phyloP scores from a whole-genome alignment of 2,113 vertebrate species.

The Callocephalon fimbriatum region DNA sequence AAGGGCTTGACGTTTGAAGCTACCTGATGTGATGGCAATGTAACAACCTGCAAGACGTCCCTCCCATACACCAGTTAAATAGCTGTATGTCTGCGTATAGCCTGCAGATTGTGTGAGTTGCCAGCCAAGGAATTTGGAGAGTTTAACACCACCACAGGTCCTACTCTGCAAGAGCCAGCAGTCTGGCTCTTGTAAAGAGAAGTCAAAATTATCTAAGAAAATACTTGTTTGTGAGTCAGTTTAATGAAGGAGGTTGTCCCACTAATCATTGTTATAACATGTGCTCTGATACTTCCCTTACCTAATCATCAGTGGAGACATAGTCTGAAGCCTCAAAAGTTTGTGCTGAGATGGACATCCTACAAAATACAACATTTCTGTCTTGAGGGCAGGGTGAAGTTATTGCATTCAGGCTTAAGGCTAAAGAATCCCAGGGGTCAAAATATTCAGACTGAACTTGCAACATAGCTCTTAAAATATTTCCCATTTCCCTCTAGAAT shows the following conservation, averaged over 20 bases:
- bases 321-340: background rate
- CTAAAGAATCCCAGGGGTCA: constrained; percentile 9
- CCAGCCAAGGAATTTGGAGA: background rate
- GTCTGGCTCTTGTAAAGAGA: background rate
- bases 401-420: constrained; percentile 17
- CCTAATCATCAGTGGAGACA: background rate
- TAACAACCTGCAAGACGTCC: background rate
- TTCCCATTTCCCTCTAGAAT: background rate
- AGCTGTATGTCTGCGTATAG: background rate
- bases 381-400: background rate
- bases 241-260: background rate
- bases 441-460: background rate
- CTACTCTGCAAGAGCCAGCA: background rate
- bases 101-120: background rate
- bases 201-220: background rate
- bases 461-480: constrained; percentile 11
- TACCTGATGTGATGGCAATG: background rate
- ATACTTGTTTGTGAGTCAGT: background rate
- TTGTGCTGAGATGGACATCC: background rate
- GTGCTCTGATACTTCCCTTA: background rate
- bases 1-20: background rate
- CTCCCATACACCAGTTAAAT: background rate
- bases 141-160: background rate
- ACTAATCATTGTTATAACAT: background rate
- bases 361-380: background rate